Percentiles rank a stretch among this genome's conserved stretches.
Evolutionary conservation across 30 jellyfish, hydroid and myxozoan genomes (phyloP).

Genomic region (Aurelia sp.): DNA sequence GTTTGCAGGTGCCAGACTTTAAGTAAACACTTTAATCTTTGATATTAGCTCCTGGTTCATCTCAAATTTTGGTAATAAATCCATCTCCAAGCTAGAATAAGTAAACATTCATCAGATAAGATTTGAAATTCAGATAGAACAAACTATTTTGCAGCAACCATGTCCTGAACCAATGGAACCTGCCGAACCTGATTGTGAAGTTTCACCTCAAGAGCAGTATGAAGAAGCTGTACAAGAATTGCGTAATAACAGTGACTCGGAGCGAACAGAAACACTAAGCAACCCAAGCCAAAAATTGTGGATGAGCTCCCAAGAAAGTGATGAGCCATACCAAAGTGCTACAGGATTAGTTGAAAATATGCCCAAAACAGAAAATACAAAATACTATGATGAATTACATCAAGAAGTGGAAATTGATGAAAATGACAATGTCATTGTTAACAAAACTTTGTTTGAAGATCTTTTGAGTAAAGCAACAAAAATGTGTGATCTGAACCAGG

Average conservation of each 20-base stretch:
- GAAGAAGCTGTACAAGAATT: not conserved
- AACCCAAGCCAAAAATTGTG: slow-evolving; percentile 16
- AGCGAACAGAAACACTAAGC: not conserved
- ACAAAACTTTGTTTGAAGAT: too few relatives aligned
- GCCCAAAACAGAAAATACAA: too few relatives aligned
- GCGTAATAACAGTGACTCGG: not conserved
- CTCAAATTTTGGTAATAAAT: not conserved
- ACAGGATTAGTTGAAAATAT: too few relatives aligned
- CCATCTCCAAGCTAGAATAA: not conserved
- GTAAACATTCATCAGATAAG: not conserved
- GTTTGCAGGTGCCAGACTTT: too few relatives aligned
- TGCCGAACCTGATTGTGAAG: not conserved
- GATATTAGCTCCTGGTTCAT: not conserved
- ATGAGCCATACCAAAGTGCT: too few relatives aligned
- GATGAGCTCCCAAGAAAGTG: slow-evolving; percentile 27
- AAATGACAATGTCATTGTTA: too few relatives aligned
- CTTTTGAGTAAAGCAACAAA: too few relatives aligned
- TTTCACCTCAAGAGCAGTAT: slow-evolving; percentile 3
- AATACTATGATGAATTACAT: too few relatives aligned
- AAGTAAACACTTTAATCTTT: too few relatives aligned
- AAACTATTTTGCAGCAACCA: not conserved
- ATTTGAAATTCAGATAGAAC: not conserved
- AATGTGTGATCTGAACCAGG: not conserved
- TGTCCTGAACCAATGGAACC: slow-evolving; percentile 17
- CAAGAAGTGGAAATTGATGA: too few relatives aligned